Conservation (phyloP, 2,888 invertebrate species). For the Alentia gelatinosa region DNA sequence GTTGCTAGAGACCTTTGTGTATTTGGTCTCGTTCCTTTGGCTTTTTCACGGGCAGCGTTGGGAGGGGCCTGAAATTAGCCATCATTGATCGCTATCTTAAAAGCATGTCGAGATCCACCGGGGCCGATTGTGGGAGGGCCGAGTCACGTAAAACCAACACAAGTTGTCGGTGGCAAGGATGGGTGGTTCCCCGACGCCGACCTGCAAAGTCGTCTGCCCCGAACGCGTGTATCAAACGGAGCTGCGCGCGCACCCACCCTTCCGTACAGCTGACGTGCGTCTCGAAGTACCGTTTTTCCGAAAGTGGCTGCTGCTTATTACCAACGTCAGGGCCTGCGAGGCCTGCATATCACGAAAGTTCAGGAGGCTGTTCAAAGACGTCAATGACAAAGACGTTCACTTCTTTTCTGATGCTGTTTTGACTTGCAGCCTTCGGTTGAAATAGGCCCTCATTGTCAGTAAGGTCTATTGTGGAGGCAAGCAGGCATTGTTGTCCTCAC, state of each 20-base stretch:
- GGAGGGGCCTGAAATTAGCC: slow-evolving; percentile 29
- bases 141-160: not conserved
- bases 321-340: not conserved
- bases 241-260: not conserved
- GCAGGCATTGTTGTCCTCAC: not conserved
- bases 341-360: not conserved
- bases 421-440: not conserved
- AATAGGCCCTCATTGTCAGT: not conserved
- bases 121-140: not conserved
- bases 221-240: not conserved
- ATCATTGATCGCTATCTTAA: slow-evolving; percentile 4
- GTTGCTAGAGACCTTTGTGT: slow-evolving; percentile 18
- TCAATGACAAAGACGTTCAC: not conserved
- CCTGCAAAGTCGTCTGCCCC: not conserved
- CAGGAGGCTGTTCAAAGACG: not conserved
- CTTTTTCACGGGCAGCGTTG: not conserved
- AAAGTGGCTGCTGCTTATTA: not conserved
- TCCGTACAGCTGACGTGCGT: not conserved
- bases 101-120: not conserved
- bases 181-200: not conserved
- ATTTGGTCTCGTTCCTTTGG: slow-evolving; percentile 13
- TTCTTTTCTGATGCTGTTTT: not conserved
- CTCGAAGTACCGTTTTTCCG: not conserved
- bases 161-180: not conserved
- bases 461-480: not conserved